Evolutionary conservation across 1,140 invertebrate genomes (phyloP).

Genomic region (Drosophila subpulchrella): DNA sequence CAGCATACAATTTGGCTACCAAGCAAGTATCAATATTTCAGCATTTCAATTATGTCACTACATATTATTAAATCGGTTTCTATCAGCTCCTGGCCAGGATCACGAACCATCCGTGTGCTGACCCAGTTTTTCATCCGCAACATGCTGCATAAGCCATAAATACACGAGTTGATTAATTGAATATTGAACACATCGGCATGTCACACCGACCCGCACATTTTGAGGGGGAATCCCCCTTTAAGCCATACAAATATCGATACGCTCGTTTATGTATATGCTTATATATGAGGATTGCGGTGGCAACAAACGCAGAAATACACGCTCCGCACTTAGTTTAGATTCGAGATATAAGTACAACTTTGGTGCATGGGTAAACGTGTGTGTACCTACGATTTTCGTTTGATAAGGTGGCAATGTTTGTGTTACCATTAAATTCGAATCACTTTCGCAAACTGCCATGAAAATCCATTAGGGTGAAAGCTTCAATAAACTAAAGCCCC

Average conservation of each 20-base stretch:
- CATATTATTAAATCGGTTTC: neutral
- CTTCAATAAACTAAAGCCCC: neutral
- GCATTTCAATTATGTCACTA: slow-evolving; percentile 14
- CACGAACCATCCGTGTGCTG: neutral
- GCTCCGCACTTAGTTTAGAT: slow-evolving; percentile 24
- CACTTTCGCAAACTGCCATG: slow-evolving; percentile 37
- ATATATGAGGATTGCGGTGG: slow-evolving; percentile 3
- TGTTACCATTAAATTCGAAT: slow-evolving; percentile 58
- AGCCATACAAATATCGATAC: slow-evolving; percentile 56
- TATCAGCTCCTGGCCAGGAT: slow-evolving; percentile 18
- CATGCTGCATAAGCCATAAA: slow-evolving; percentile 33
- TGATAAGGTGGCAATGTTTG: slow-evolving; percentile 55
- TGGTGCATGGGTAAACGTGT: slow-evolving; percentile 3
- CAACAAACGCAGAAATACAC: slow-evolving; percentile 13
- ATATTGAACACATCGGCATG: slow-evolving; percentile 47
- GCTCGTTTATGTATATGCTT: neutral
- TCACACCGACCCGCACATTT: slow-evolving; percentile 2
- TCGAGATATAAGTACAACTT: slow-evolving; percentile 10
- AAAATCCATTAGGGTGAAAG: slow-evolving; percentile 17
- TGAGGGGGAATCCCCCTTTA: neutral
- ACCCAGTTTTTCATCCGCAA: slow-evolving; percentile 14
- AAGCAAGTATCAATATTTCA: slow-evolving; percentile 7
- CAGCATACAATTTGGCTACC: neutral
- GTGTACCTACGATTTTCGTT: slow-evolving; percentile 34
- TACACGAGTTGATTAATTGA: slow-evolving; percentile 52